These are phyloP conservation scores for Trisateles emortualis DNA, from an alignment of 2,888 invertebrate species.

Conservation along the genomic window DNA sequence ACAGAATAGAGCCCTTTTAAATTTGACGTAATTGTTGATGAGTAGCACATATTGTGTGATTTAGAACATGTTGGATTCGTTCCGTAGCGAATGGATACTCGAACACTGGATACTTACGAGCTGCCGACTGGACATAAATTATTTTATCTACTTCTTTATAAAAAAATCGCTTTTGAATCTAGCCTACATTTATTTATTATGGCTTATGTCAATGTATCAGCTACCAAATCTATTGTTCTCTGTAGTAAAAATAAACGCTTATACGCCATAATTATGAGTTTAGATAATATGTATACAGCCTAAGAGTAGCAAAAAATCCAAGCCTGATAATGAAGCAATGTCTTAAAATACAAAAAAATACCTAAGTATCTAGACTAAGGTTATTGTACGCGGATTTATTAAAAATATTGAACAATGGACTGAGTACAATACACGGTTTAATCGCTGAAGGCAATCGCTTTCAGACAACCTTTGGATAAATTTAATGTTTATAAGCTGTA, in stretches of 20 bases:
- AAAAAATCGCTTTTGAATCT: not conserved
- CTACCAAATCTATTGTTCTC: no score
- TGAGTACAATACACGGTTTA: not conserved
- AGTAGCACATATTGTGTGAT: constrained; percentile 16
- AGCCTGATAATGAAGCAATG: no score
- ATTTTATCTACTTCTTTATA: not conserved
- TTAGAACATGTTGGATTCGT: constrained; percentile 12
- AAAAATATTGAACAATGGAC: not conserved
- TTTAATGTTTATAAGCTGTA: not conserved
- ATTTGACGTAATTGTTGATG: constrained; percentile 24
- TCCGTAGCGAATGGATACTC: constrained; percentile 4
- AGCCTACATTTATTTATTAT: no score
- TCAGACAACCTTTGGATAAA: not conserved
- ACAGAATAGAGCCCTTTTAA: constrained; percentile 38
- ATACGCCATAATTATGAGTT: no score
- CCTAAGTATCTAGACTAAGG: no score
- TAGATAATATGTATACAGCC: no score
- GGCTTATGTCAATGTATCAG: no score
- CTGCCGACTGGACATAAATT: not conserved
- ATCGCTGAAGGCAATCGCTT: not conserved
- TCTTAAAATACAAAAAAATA: no score
- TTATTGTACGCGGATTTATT: no score
- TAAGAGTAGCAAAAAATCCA: no score
- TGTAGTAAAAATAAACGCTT: no score
- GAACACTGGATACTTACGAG: constrained; percentile 2